Base-by-base conservation (phyloP, 2,113 vertebrate species). In the Ondatra zibethicus region DNA sequence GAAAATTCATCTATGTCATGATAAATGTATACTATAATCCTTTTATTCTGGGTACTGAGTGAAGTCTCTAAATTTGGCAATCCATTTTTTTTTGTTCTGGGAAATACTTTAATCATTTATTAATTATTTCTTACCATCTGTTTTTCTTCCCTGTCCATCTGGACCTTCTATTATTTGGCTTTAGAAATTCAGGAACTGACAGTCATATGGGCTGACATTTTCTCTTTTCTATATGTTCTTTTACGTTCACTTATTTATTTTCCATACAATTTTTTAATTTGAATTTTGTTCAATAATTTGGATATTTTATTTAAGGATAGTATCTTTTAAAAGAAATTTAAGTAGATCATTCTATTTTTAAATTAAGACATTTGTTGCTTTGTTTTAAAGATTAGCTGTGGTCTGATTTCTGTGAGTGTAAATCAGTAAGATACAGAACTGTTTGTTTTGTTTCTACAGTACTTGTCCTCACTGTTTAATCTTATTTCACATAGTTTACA, bases 101-200 rank as follows among this genome's bases (percentile, higher is more conserved):
- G 42, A 97, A 97, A 72, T 90, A 94, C 31, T 94, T 96, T 95
- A 80, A 89, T 92, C 76, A 85, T 94, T 94, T 70, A 95, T 97
- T 97, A 95, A 97, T 96, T 95, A 96, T 95, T 93, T 98, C 73
- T 63, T 88, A 78, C 96, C 95, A 97, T 97, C 97, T 96, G 96
- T 81, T 97, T 97, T 91, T 84, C 73, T 86, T 91, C 17, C 36
- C 2, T 94, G n/a, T 93, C 96, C 97, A 96, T 96, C 93, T 96
- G 96, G 47, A 31, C 36, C 21, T 78, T 89, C 27, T 90, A 88
- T 94, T 97, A 88, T 96, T 96, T 94, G 66, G 88, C 86, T 58
- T 76, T 91, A 65, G 52, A 55, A 96, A 87, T 95, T 93, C 6
- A 91, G 42, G 65, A 96, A 85, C 17, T 65, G 33, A 52, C 65